Conservation (phyloP, 2,888 invertebrate species). For the Keiferia lycopersicella region DNA sequence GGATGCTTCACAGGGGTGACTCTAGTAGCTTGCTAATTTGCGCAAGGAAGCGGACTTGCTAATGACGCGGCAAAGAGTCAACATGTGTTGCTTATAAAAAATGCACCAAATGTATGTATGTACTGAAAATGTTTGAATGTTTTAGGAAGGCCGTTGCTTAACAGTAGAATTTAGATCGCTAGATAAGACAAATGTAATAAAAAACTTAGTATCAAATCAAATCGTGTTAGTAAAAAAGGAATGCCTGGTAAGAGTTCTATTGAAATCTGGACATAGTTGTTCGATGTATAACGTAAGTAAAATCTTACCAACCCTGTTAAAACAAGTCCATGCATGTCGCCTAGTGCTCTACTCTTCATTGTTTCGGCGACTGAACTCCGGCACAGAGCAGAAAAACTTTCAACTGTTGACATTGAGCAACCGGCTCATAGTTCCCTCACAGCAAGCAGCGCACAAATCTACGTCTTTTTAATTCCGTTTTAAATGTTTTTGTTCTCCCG, state of each 20-base stretch:
- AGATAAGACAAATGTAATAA: too few species aligned
- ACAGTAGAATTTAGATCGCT: too few species aligned
- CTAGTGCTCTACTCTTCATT: slow-evolving; percentile 66
- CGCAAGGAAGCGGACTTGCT: slow-evolving; percentile 3
- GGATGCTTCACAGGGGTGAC: slow-evolving; percentile 4
- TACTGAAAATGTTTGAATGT: too few species aligned
- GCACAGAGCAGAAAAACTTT: slow-evolving; percentile 51
- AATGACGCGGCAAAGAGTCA: slow-evolving; percentile 1
- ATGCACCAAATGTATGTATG: too few species aligned
- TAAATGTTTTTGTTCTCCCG: slow-evolving; percentile 38
- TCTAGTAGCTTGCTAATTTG: slow-evolving; percentile 14
- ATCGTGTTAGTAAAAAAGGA: too few species aligned
- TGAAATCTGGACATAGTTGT: too few species aligned
- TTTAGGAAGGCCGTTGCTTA: too few species aligned
- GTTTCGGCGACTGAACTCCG: slow-evolving; percentile 54
- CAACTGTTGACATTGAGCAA: slow-evolving; percentile 72
- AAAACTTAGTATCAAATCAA: too few species aligned
- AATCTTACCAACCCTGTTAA: background rate
- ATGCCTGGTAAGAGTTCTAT: too few species aligned
- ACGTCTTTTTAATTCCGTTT: slow-evolving; percentile 43
- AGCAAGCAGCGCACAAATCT: slow-evolving; percentile 38
- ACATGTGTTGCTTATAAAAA: too few species aligned
- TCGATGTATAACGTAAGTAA: background rate
- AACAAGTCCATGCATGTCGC: slow-evolving; percentile 31
- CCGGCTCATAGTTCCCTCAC: slow-evolving; percentile 36